These are phyloP conservation scores for Ophioninae sp. DNA, from an alignment of 2,888 invertebrate species.

Conservation along the genomic window DNA sequence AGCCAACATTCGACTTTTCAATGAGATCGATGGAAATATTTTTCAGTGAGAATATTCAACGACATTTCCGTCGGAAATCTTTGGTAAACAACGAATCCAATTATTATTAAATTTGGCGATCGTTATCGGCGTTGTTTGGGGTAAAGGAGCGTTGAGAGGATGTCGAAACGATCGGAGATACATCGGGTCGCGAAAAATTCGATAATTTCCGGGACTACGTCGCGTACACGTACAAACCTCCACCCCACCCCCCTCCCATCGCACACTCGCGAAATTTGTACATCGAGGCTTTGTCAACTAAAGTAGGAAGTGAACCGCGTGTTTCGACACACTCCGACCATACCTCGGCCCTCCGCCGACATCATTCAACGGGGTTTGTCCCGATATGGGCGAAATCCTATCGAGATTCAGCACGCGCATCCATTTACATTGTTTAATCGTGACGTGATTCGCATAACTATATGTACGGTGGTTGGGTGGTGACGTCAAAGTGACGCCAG, in stretches of 20 bases:
- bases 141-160: too few species aligned
- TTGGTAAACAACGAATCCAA: too few species aligned
- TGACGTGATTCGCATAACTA: conserved; percentile 46
- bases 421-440: conserved; percentile 65
- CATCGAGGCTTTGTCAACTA: conserved; percentile 26
- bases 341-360: conserved; percentile 28
- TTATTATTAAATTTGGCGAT: too few species aligned
- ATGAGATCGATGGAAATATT: too few species aligned
- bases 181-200: neutral
- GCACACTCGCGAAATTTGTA: conserved; percentile 5
- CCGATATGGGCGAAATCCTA: conserved; percentile 59
- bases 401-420: conserved; percentile 62
- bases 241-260: neutral
- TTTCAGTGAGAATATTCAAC: too few species aligned
- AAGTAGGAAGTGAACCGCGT: conserved; percentile 51
- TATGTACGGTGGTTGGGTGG: neutral
- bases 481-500: neutral
- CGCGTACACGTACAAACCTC: neutral
- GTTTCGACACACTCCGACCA: conserved; percentile 50
- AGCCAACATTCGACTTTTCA: too few species aligned
- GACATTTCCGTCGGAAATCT: too few species aligned
- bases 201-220: neutral
- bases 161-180: neutral
- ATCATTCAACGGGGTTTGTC: conserved; percentile 46
- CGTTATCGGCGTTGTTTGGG: too few species aligned